Evolutionary conservation across 2,797 vertebrate species (phyloP), one percentile per base, ranked within the genome.

Genomic region (Phoeniculus purpureus): DNA sequence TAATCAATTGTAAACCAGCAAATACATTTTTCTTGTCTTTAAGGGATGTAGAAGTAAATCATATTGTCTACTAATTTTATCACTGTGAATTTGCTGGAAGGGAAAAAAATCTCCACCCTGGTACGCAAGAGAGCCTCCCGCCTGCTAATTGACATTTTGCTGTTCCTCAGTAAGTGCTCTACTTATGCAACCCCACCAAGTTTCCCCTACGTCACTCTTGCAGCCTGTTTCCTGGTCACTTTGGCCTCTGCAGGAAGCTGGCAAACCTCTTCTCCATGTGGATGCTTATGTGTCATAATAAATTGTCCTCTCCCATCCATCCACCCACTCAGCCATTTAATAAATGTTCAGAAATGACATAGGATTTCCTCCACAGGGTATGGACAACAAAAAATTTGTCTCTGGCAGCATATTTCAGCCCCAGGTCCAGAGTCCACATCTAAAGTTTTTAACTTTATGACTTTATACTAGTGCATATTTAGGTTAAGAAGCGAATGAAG

Each of bases 221-320:
- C 91, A 94, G 72, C 88, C 97, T 97, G 97, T 96, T 97, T 98
- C 97, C 98, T 98, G 97, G 88, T 96, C 96, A 88, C 89, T 90
- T 93, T 96, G 97, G 96, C 97, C 97, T 97, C 95, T 94, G 51
- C 22, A 83, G 95, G 94, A 96, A 96, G 81, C 45, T 97, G 97
- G 96, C 97, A 93, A 71, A 32, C 47, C 26, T 91, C 87, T 95
- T 81, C 84, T 84, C 81, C 72, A 55, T 83, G 52, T 88, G 87
- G 59, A 96, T 93, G 71, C 58, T 79, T 96, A 80, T 87, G 89
- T 96, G 90, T 96, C 91, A 64, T 65, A 92, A 95, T 60, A 92
- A 93, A 87, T 92, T 95, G 93, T 87, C 34, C 55, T 85, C 80
- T 93, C 81, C 86, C 86, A 84, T 71, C 58, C 65, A 88, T 29